Base-by-base conservation (phyloP, 2,113 vertebrate genomes). In the Malurus alboscapulatus region DNA sequence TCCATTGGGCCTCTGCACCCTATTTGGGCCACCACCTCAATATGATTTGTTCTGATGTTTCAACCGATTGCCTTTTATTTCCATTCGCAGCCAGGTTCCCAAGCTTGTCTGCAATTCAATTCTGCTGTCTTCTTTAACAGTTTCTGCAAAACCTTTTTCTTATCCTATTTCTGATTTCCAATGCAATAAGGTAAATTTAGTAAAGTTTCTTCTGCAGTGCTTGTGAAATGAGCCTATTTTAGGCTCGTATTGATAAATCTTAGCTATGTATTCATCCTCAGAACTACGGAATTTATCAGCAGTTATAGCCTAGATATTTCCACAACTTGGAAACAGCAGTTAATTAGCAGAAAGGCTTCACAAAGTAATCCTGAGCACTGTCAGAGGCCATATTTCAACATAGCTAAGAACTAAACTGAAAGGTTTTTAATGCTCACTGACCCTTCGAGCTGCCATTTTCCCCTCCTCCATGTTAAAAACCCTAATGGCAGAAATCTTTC, bases 1-100 rank as follows among this genome's bases (percentile, higher is more conserved):
- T 10, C 51, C 18, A 10, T 0, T 2, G n/a, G 12, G 20, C 19
- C 10, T 53, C 72, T 1, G 2, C 45, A 80, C n/a, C 32, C n/a
- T 36, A 55, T 65, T 10, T 5, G 10, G 24, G 34, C 17, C 42
- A 61, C 7, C 27, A 19, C 14, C 24, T 66, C 36, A 53, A 27
- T 10, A 13, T 7, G 9, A 55, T 19, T 55, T 75, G 13, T 55
- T 42, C 67, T 48, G 36, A 14, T 42, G 10, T 59, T 51, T 69
- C 38, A 73, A 7, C 3, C 21, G 18, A 42, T 29, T 17, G 5
- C 17, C 12, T 40, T 59, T 5, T 24, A 24, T 25, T 61, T 57
- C 47, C 25, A 55, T 19, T 40, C 69, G 30, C 32, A 77, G 21
- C 9, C 69, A 63, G 5, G 8, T 54, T 82, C 50, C n/a, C 9